Conservation (phyloP, 2,113 vertebrate genomes). For the Camarhynchus parvulus region DNA sequence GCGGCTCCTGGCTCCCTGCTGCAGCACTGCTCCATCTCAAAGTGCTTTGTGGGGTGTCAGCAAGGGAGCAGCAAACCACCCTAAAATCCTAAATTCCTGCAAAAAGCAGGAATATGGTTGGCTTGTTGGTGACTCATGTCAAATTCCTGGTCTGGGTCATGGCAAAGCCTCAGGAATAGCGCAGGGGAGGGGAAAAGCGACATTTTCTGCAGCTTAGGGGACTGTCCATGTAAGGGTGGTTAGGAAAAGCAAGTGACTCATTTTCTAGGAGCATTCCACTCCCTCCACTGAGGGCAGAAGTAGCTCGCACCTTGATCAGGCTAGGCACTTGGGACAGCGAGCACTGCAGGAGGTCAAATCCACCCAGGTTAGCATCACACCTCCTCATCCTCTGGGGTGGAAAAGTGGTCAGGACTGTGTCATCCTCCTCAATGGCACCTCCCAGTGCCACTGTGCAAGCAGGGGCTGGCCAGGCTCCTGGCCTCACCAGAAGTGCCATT, state of each 20-base stretch:
- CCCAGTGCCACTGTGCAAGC: neutral
- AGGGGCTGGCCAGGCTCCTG: neutral
- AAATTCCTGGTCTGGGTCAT: neutral
- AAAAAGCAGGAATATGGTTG: neutral
- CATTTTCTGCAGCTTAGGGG: neutral
- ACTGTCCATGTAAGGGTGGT: neutral
- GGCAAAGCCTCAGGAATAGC: neutral
- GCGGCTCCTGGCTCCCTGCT: neutral
- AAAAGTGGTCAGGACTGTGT: neutral
- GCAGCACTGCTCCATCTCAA: neutral
- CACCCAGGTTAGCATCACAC: neutral
- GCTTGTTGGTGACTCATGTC: neutral
- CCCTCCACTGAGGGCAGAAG: neutral
- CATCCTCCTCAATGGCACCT: neutral
- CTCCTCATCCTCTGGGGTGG: neutral
- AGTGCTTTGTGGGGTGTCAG: neutral
- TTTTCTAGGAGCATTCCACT: neutral
- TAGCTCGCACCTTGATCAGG: neutral
- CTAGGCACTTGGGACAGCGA: neutral
- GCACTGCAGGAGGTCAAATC: neutral
- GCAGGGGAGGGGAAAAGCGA: neutral
- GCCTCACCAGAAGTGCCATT: neutral
- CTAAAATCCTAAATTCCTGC: neutral
- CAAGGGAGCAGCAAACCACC: neutral
- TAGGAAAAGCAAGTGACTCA: neutral